Conservation (phyloP, 2,888 invertebrate genomes). For the Acleris laterana region DNA sequence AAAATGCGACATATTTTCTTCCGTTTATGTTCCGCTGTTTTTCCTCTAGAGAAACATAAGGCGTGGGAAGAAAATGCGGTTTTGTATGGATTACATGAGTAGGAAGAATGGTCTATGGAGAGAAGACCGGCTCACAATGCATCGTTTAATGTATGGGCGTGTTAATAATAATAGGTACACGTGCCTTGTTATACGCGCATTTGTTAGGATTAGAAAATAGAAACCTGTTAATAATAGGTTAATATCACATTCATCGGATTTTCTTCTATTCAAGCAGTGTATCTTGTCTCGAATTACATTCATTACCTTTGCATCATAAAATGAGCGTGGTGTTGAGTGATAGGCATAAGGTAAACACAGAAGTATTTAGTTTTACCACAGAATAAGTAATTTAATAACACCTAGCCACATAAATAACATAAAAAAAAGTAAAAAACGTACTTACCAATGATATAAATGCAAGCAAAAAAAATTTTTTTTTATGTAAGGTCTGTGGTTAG, state of each 20-base stretch:
- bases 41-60: slow-evolving; percentile 12
- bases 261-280: too few species aligned
- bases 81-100: slow-evolving; percentile 4
- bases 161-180: slow-evolving; percentile 11
- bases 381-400: too few species aligned
- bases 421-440: too few species aligned
- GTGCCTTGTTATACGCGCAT: not conserved
- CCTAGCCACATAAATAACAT: too few species aligned
- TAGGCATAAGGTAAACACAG: too few species aligned
- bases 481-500: too few species aligned
- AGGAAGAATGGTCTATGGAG: slow-evolving; percentile 2
- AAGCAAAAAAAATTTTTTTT: too few species aligned
- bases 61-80: slow-evolving; percentile 21
- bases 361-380: too few species aligned
- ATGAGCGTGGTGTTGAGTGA: too few species aligned
- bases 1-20: not conserved
- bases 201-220: slow-evolving; percentile 2
- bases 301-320: too few species aligned
- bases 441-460: too few species aligned
- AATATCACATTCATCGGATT: not conserved
- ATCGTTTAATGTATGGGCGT: slow-evolving; percentile 13
- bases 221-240: not conserved
- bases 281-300: too few species aligned
- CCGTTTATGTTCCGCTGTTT: slow-evolving; percentile 21
- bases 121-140: slow-evolving; percentile 7